Evolutionary conservation across 2,797 vertebrate species (phyloP).

Genomic region (Mormyrus proboscirostris): DNA sequence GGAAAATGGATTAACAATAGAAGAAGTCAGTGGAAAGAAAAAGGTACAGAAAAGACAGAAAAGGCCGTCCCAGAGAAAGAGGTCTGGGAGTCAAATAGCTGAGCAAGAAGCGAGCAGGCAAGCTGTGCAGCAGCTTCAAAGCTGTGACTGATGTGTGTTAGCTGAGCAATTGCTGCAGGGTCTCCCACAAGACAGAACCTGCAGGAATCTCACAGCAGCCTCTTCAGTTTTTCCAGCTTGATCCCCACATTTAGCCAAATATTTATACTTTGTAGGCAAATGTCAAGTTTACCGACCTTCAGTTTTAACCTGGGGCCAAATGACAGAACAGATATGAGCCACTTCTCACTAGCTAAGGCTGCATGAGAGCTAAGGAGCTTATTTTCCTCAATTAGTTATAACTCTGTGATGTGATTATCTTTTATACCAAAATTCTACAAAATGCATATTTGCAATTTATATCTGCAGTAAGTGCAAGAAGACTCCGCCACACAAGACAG

Average conservation of each 20-base stretch:
- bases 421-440: background rate
- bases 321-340: background rate
- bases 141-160: background rate
- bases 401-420: background rate
- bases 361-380: background rate
- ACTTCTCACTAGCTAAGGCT: background rate
- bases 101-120: background rate
- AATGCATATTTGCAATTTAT: background rate
- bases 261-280: constrained; percentile 7
- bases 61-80: background rate
- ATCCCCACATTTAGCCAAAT: constrained; percentile 2
- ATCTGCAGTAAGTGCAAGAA: background rate
- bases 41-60: background rate
- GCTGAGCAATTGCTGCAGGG: background rate
- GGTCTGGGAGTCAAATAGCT: background rate
- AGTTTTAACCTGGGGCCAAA: background rate
- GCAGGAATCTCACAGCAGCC: background rate
- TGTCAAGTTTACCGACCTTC: background rate
- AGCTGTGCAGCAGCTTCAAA: background rate
- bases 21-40: background rate
- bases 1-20: background rate
- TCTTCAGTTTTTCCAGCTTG: background rate
- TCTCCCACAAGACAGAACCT: background rate
- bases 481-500: background rate
- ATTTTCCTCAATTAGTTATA: background rate